Conservation (phyloP, 2,888 invertebrate genomes). For the Cantharis flavilabris region DNA sequence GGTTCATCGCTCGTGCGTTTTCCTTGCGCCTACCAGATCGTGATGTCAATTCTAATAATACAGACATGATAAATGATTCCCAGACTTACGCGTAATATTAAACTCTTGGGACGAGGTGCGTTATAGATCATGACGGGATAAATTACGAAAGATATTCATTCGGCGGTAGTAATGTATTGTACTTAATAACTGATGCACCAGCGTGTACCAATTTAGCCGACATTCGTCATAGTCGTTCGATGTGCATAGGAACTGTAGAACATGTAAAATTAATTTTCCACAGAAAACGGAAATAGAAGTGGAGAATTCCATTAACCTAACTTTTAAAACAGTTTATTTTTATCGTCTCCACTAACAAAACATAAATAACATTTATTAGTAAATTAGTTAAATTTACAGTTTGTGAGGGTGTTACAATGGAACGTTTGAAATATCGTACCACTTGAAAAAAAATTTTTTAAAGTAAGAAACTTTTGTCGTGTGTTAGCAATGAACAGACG, state of each 20-base stretch:
- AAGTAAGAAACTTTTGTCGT: background rate
- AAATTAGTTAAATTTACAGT: background rate
- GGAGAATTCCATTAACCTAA: background rate
- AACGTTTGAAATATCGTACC: background rate
- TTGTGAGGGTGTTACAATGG: background rate
- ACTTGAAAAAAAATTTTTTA: background rate
- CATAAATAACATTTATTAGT: background rate
- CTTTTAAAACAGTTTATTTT: background rate
- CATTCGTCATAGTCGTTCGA: background rate
- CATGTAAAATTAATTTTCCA: background rate
- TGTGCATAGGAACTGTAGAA: background rate
- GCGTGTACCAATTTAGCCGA: background rate
- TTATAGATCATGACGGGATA: slow-evolving; percentile 28
- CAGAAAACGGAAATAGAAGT: background rate
- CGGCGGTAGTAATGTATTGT: slow-evolving; percentile 19
- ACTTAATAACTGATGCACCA: slow-evolving; percentile 1
- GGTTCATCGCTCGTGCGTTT: slow-evolving; percentile 55
- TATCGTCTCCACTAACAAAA: background rate
- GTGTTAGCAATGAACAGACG: slow-evolving; percentile 29
- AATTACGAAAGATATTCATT: slow-evolving; percentile 31
- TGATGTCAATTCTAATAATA: slow-evolving; percentile 47
- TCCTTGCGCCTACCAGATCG: slow-evolving; percentile 59
- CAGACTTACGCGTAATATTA: slow-evolving; percentile 39
- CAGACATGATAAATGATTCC: slow-evolving; percentile 41
- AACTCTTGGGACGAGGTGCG: slow-evolving; percentile 34